Base-by-base conservation (phyloP, 1,140 invertebrate genomes). In the Sinella curviseta region DNA sequence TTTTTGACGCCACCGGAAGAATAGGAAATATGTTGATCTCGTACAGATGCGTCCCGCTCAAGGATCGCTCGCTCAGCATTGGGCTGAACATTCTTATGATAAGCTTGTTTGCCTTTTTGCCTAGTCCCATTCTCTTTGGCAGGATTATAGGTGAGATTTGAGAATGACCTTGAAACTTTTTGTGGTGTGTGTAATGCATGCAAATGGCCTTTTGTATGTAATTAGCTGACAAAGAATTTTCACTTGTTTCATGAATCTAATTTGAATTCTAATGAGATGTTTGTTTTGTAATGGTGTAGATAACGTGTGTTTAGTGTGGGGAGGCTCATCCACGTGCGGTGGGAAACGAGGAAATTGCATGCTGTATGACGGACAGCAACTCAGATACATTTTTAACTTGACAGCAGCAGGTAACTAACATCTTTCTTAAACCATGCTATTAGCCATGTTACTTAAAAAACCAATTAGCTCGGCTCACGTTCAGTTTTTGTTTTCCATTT, bases 1-100 rank as follows among this genome's bases (percentile, higher is more conserved):
- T 86, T 54, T 48, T 86, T 28, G 83, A 85, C 36, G 82, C 82
- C 0, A 85, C 85, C 36, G 85, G 84, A 26, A 65, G 85, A 76
- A 83, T 86, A 14, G 86, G 85, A 34, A 85, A 85, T 76, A 83
- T 83, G 57, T 67, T 87, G 0, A 82, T 87, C 26, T 81, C 83
- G 1, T 83, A 86, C 55, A 85, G 86, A 85, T 85, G 84, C 75
- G 85, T 86, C 17, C 81, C 84, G n/a, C 77, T 81, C 14, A 83
- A 85, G 76, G 86, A 87, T 57, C 85, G 86, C 73, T 83, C 82
- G 35, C 81, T 87, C 65, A 84, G 85, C 1, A 83, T 86, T 33
- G 85, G 86, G 34, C 36, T 86, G 1, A 82, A 33, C 20, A 79
- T 83, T 24, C 20, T 80, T 0, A 4, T 82, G 8, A 30, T 83